These are phyloP conservation scores for Montipora capitata DNA, from an alignment of 92 coral and sea anemone species.

Conservation along the genomic window DNA sequence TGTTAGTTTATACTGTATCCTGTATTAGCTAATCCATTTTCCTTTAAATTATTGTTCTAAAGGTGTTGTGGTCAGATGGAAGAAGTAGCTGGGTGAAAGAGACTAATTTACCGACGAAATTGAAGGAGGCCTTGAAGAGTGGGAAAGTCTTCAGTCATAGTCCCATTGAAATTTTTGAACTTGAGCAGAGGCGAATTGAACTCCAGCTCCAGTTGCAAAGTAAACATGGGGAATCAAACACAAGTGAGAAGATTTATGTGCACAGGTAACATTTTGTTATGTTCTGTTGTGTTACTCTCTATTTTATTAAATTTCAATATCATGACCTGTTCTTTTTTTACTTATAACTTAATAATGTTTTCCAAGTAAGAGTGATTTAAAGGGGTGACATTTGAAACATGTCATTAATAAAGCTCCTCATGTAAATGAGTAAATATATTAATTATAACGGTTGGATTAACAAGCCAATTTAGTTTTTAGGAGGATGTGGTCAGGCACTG, in stretches of 20 bases:
- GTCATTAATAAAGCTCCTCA: background rate
- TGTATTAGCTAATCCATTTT: no score
- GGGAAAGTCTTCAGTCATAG: slow-evolving; percentile 7
- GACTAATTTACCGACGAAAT: no score
- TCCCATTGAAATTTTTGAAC: slow-evolving; percentile 1
- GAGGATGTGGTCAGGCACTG: background rate
- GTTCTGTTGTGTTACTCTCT: background rate
- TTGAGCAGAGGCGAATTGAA: background rate
- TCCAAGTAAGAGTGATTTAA: background rate
- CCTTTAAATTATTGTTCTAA: no score
- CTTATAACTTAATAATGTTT: background rate
- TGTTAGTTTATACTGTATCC: background rate
- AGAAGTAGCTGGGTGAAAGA: no score
- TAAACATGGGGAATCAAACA: background rate
- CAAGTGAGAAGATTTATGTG: slow-evolving; percentile 1
- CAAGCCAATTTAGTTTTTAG: background rate
- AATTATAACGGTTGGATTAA: background rate
- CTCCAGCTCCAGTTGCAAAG: slow-evolving; percentile 1
- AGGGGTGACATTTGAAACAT: background rate
- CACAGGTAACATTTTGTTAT: slow-evolving; percentile 1
- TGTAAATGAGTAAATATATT: slow-evolving; percentile 1
- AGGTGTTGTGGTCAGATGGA: no score
- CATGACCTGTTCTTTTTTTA: background rate
- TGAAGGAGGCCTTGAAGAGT: slow-evolving; percentile 1
- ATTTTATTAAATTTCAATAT: background rate